Base-by-base conservation (phyloP, 2,113 vertebrate species). In the Pipra filicauda region DNA sequence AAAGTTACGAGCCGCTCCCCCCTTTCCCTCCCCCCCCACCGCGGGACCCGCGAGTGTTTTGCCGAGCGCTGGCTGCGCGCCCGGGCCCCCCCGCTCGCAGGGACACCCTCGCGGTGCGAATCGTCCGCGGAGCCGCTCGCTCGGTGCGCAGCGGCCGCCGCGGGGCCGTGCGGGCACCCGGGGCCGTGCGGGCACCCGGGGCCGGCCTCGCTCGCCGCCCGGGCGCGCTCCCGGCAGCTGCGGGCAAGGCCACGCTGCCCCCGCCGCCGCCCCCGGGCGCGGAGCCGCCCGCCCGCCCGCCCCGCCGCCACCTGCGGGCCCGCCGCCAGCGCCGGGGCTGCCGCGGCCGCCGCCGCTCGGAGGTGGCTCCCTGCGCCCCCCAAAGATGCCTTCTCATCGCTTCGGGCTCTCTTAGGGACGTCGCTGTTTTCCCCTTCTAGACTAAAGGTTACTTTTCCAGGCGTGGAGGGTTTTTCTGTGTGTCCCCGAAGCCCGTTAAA, bases 371-470 rank as follows among this genome's bases (percentile, higher is more conserved):
- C 75, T 8, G 64, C 77, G 37, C 67, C 73, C 61, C 67, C 65
- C 37, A 52, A 87, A 96, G 92, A 75, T 91, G 85, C 86, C 88
- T 92, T 88, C 93, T 91, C 91, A 91, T 96, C 67, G 27, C 49
- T 12, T 65, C 67, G 79, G 46, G 80, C 35, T 72, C 93, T 91
- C 78, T 57, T 6, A 15, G 90, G 84, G 79, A 84, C 65, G 87
- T 89, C 85, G 88, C 76, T 55, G 79, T 94, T 91, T 49, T 90
- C 52, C 83, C 49, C 39, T 78, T 65, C 62, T 69, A 65, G 91
- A 73, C 72, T 77, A 87, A 85, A 93, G 94, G 91, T 87, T 82
- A 92, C 82, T 62, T 90, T 67, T 61, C n/a, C 67, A 80, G 90
- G 51, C 52, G 52, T 30, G 48, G 14, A 51, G 49, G 49, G 24